Evolutionary conservation across 2,797 vertebrate genomes (phyloP).

Genomic region (Pseudomugil tenellus): DNA sequence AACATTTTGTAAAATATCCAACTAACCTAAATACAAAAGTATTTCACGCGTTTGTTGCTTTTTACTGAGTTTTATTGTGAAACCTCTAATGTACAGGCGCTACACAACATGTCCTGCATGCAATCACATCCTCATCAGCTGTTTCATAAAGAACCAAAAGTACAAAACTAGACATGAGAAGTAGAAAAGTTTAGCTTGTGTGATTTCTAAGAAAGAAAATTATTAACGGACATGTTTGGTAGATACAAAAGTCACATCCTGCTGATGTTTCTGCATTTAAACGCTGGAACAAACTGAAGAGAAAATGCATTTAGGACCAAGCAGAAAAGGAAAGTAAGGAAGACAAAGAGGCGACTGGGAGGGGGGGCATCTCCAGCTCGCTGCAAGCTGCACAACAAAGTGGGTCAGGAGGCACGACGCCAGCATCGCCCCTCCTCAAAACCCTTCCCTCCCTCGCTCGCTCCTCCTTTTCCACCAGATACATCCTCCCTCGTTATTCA

Average conservation of each 20-base stretch:
- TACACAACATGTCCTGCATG: slow-evolving; percentile 84
- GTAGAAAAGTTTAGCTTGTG: slow-evolving; percentile 41
- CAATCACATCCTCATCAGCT: slow-evolving; percentile 55
- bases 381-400: slow-evolving; percentile 39
- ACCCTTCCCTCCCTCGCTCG: slow-evolving; percentile 26
- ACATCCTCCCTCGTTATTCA: slow-evolving; percentile 39
- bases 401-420: slow-evolving; percentile 79
- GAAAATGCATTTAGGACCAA: not conserved
- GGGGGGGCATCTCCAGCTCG: slow-evolving; percentile 45
- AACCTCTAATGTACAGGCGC: slow-evolving; percentile 66
- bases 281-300: not conserved
- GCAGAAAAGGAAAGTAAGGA: not conserved
- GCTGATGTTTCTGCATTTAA: slow-evolving; percentile 31
- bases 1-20: too few relatives aligned
- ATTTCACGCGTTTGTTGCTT: slow-evolving; percentile 35
- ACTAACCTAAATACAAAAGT: too few relatives aligned
- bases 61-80: slow-evolving; percentile 78
- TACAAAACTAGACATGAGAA: slow-evolving; percentile 66
- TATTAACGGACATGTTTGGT: slow-evolving; percentile 41
- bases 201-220: slow-evolving; percentile 37
- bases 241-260: slow-evolving; percentile 23
- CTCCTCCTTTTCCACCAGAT: slow-evolving; percentile 53
- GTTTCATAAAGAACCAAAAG: too few relatives aligned
- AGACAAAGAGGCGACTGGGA: too few relatives aligned
- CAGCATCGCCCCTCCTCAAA: slow-evolving; percentile 69